These are phyloP conservation scores for Melangyna quadrimaculata DNA, from an alignment of 2,888 invertebrate genomes.

Conservation along the genomic window DNA sequence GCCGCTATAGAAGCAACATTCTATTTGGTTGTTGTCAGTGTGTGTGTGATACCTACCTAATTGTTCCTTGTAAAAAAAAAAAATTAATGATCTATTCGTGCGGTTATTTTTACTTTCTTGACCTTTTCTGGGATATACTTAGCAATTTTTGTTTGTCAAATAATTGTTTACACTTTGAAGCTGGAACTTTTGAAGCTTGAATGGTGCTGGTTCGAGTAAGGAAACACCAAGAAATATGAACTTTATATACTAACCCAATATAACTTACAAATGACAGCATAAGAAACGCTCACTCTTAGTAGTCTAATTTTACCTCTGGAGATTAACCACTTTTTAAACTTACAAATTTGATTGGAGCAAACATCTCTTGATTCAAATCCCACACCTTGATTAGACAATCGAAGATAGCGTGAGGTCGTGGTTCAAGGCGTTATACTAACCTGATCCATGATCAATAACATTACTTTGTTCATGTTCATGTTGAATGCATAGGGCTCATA, in stretches of 20 bases:
- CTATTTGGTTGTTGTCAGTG: background rate
- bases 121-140: background rate
- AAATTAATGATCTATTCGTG: background rate
- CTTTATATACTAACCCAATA: slow-evolving; percentile 9
- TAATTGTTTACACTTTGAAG: background rate
- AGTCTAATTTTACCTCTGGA: slow-evolving; percentile 19
- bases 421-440: slow-evolving; percentile 52
- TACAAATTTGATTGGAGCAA: slow-evolving; percentile 32
- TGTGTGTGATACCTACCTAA: slow-evolving; percentile 13
- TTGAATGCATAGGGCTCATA: slow-evolving; percentile 30
- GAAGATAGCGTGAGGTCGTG: background rate
- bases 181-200: background rate
- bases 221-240: background rate
- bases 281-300: background rate
- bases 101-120: background rate
- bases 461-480: slow-evolving; percentile 22
- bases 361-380: background rate
- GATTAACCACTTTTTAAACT: slow-evolving; percentile 22
- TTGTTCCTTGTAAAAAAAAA: background rate
- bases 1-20: background rate
- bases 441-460: slow-evolving; percentile 44
- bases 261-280: background rate
- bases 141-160: background rate
- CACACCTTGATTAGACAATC: background rate
- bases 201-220: background rate